Evolutionary conservation across 2,888 invertebrate genomes (phyloP).

Genomic region (Galeruca laticollis): DNA sequence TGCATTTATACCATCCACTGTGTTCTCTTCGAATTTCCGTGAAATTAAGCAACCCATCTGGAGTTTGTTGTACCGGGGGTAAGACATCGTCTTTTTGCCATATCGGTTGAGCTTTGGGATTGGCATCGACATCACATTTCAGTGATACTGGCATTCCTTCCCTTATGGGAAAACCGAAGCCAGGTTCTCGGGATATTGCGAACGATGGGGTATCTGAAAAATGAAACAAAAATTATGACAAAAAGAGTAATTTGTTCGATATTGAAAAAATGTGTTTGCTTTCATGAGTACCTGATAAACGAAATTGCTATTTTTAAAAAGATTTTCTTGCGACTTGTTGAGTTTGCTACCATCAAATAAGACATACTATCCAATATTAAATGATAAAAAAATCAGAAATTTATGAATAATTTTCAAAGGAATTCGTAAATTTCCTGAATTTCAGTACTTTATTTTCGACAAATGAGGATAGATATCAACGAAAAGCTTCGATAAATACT

Average conservation of each 20-base stretch:
- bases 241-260: too few relatives aligned
- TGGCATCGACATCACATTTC: conserved; percentile 93
- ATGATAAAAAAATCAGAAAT: too few relatives aligned
- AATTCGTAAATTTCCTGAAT: too few relatives aligned
- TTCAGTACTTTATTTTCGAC: too few relatives aligned
- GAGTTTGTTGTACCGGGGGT: conserved; percentile 74
- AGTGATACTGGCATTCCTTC: conserved; percentile 91
- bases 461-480: too few relatives aligned
- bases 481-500: too few relatives aligned
- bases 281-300: too few relatives aligned
- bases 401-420: too few relatives aligned
- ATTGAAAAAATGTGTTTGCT: neutral
- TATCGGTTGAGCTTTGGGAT: conserved; percentile 86
- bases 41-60: conserved; percentile 88
- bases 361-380: too few relatives aligned
- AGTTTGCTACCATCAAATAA: too few relatives aligned
- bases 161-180: conserved; percentile 88
- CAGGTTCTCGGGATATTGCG: conserved; percentile 92
- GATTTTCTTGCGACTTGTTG: too few relatives aligned
- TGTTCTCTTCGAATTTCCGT: conserved; percentile 82
- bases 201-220: conserved; percentile 89
- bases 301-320: too few relatives aligned
- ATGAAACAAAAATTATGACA: neutral
- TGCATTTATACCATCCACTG: conserved; percentile 94
- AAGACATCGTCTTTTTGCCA: conserved; percentile 77